These are phyloP conservation scores for Microplitis manilae DNA, from an alignment of 2,888 invertebrate genomes.

Conservation along the genomic window DNA sequence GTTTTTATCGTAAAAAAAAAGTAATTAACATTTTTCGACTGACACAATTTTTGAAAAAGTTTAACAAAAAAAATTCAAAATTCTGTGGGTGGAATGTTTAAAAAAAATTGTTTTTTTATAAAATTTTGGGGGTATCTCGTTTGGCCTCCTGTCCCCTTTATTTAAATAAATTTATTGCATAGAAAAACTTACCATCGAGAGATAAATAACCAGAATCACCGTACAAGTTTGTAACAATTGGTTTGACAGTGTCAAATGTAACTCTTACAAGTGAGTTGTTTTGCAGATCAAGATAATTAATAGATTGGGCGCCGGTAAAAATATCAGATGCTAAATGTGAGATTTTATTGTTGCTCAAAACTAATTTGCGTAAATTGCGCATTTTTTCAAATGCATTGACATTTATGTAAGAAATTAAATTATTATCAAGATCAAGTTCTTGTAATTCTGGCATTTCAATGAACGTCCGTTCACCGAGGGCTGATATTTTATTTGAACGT, in stretches of 20 bases:
- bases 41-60: too few species aligned
- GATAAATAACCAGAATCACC: conserved; percentile 83
- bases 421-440: conserved; percentile 81
- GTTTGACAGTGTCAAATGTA: conserved; percentile 83
- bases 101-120: too few species aligned
- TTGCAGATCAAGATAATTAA: conserved; percentile 83
- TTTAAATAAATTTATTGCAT: neutral
- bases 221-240: conserved; percentile 84
- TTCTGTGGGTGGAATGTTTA: too few species aligned
- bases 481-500: conserved; percentile 82
- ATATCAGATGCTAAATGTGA: conserved; percentile 80
- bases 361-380: conserved; percentile 80
- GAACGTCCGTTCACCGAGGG: conserved; percentile 86
- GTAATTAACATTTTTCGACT: too few species aligned
- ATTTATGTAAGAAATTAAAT: conserved; percentile 81
- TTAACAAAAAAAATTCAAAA: too few species aligned
- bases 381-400: conserved; percentile 85
- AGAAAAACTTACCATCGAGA: conserved; percentile 80
- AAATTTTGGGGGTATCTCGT: too few species aligned
- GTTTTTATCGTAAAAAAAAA: too few species aligned
- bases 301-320: conserved; percentile 81
- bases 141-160: too few species aligned
- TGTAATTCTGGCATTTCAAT: conserved; percentile 83
- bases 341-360: conserved; percentile 84
- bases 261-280: conserved; percentile 84